Conservation (phyloP, 23 tunicate species). For the Ascidia mentula region DNA sequence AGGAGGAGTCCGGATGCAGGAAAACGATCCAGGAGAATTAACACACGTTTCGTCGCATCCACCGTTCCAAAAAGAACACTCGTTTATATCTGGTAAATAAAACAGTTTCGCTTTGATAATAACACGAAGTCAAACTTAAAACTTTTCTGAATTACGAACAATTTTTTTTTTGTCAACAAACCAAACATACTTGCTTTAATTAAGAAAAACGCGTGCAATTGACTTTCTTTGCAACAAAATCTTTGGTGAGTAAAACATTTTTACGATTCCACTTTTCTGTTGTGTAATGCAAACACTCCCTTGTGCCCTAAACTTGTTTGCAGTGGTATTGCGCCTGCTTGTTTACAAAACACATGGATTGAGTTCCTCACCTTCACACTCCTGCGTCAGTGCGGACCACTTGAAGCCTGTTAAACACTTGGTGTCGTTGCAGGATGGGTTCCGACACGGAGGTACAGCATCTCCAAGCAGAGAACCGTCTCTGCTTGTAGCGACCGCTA, state of each 20-base stretch:
- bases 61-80: slow-evolving; percentile 21
- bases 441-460: background rate
- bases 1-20: background rate
- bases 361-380: background rate
- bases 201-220: no score
- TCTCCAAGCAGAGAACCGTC: background rate
- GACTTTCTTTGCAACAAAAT: no score
- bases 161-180: background rate
- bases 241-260: no score
- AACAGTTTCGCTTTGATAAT: background rate
- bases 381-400: background rate
- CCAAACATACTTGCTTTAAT: background rate
- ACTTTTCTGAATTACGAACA: background rate
- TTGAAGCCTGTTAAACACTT: background rate
- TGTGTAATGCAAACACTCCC: no score
- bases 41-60: slow-evolving; percentile 20
- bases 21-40: slow-evolving; percentile 15
- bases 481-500: background rate
- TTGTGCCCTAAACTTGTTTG: no score
- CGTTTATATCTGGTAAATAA: slow-evolving; percentile 9
- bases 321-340: no score
- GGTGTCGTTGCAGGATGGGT: background rate
- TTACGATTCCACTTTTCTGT: no score
- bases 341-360: no score
- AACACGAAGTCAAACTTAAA: background rate